Conservation (phyloP, 2,797 vertebrate genomes). For the Miichthys miiuy region DNA sequence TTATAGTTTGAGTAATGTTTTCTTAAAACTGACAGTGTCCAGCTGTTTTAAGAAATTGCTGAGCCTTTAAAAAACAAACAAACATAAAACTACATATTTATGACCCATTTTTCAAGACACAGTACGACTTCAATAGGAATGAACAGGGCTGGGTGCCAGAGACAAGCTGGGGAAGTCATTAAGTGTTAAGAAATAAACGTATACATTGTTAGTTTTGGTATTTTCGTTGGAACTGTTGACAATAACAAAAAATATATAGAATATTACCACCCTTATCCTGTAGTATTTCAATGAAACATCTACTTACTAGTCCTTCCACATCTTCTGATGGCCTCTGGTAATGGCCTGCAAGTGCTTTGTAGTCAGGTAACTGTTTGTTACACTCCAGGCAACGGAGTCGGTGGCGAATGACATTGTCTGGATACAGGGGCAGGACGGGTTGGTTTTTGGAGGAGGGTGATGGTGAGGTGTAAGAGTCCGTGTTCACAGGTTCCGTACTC, state of each 20-base stretch:
- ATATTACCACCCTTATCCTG: neutral
- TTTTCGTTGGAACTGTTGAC: neutral
- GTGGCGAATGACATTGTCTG: conserved; percentile 89
- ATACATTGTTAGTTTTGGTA: neutral
- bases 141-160: neutral
- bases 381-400: conserved; percentile 93
- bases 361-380: conserved; percentile 92
- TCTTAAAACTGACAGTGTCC: neutral
- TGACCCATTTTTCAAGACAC: neutral
- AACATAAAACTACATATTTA: neutral
- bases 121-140: neutral
- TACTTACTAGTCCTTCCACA: conserved; percentile 91
- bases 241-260: neutral
- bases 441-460: conserved; percentile 66
- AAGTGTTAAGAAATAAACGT: neutral
- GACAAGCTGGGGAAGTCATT: neutral
- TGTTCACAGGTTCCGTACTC: conserved; percentile 59
- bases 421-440: conserved; percentile 92
- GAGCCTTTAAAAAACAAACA: neutral
- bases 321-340: conserved; percentile 93
- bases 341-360: conserved; percentile 91
- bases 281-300: conserved; percentile 17
- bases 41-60: neutral
- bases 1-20: too few relatives aligned
- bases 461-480: conserved; percentile 28